phyloP scores from a whole-genome alignment of 2,888 invertebrate species.

The Lepidocyrtinus sp. region DNA sequence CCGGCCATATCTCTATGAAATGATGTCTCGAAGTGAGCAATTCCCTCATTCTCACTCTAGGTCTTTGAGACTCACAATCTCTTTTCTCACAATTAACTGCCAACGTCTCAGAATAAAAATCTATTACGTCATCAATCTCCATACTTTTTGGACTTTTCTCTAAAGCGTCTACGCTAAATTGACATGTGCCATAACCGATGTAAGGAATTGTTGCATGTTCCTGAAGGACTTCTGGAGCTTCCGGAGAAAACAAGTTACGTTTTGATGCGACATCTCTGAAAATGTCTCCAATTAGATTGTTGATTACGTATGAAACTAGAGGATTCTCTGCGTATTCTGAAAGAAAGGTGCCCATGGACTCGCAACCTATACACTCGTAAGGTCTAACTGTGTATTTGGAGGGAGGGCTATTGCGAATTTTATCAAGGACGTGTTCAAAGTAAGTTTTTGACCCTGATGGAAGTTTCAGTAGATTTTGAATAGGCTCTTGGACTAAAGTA shows the following conservation, averaged over 20 bases:
- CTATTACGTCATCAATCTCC: conserved; percentile 54
- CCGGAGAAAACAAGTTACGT: conserved; percentile 19
- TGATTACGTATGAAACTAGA: conserved; percentile 10
- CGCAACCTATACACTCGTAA: conserved; percentile 47
- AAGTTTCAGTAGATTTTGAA: not conserved
- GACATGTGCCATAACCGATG: conserved; percentile 52
- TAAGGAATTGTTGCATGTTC: conserved; percentile 27
- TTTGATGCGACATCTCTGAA: not conserved
- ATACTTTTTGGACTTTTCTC: conserved; percentile 24
- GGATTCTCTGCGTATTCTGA: conserved; percentile 39
- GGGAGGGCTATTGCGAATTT: conserved; percentile 14
- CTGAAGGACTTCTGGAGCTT: conserved; percentile 23
- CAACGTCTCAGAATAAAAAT: conserved; percentile 48
- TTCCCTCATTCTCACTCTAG: conserved; percentile 37
- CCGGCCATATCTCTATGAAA: conserved; percentile 34
- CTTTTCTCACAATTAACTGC: conserved; percentile 25
- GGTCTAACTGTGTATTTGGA: not conserved
- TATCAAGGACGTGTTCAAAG: conserved; percentile 32
- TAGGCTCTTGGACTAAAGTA: not conserved
- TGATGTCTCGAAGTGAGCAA: conserved; percentile 51
- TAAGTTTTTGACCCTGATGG: not conserved
- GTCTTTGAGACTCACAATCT: conserved; percentile 33
- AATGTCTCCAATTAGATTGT: conserved; percentile 19
- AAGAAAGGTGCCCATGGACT: conserved; percentile 52
- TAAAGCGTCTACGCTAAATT: conserved; percentile 20